Percentiles rank a stretch among this genome's conserved stretches.
Evolutionary conservation across 2,888 invertebrate species (phyloP).

Genomic region (Mimas tiliae): DNA sequence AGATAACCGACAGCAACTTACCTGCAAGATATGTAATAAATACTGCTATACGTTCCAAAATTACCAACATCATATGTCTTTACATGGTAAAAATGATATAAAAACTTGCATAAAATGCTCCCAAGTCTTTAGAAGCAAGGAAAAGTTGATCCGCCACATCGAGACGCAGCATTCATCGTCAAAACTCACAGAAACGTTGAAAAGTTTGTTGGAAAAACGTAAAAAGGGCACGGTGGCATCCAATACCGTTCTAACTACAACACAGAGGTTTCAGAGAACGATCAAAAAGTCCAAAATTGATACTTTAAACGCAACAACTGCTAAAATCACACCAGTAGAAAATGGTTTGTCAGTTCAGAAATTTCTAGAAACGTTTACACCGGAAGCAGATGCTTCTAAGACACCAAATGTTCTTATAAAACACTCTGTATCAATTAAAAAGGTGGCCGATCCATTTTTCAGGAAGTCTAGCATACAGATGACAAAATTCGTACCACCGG

Average conservation of each 20-base stretch:
- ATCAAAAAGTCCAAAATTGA: conserved; percentile 54
- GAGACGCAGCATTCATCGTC: conserved; percentile 58
- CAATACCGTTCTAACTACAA: conserved; percentile 32
- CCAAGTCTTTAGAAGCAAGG: conserved; percentile 52
- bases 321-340: conserved; percentile 42
- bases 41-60: conserved; percentile 74
- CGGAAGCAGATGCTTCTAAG: conserved; percentile 48
- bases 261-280: conserved; percentile 52
- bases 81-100: conserved; percentile 54
- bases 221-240: conserved; percentile 39
- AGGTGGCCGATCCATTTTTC: conserved; percentile 29
- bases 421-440: conserved; percentile 45
- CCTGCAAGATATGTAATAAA: conserved; percentile 63
- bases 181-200: conserved; percentile 67
- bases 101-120: conserved; percentile 70
- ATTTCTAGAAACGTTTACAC: conserved; percentile 70
- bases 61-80: conserved; percentile 66
- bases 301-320: conserved; percentile 40
- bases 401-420: conserved; percentile 33
- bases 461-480: conserved; percentile 55
- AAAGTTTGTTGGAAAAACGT: conserved; percentile 60
- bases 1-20: conserved; percentile 47
- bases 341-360: conserved; percentile 62
- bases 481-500: conserved; percentile 49
- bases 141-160: conserved; percentile 56